Evolutionary conservation across 2,888 invertebrate genomes (phyloP).

Genomic region (Xestia c-nigrum): DNA sequence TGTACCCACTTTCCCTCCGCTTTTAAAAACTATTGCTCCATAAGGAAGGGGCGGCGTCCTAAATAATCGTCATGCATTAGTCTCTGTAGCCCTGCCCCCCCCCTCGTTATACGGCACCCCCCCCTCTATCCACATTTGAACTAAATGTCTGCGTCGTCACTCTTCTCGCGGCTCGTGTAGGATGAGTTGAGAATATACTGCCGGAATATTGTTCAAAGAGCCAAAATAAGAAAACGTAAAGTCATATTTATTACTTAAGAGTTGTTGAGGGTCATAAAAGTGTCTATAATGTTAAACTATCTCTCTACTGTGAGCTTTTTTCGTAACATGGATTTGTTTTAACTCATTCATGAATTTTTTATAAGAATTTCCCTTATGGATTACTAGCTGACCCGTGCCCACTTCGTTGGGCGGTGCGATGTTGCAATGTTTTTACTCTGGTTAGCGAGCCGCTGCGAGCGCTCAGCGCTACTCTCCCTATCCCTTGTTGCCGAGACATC

Average conservation of each 20-base stretch:
- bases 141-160: constrained; percentile 54
- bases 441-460: too few species aligned
- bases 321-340: neutral
- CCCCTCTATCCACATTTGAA: constrained; percentile 52
- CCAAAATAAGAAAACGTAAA: neutral
- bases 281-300: neutral
- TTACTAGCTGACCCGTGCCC: neutral
- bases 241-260: constrained; percentile 9
- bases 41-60: constrained; percentile 55
- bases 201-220: constrained; percentile 17
- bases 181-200: constrained; percentile 42
- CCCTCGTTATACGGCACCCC: neutral
- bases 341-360: too few species aligned
- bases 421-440: too few species aligned
- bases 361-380: neutral
- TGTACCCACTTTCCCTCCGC: constrained; percentile 35
- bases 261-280: neutral
- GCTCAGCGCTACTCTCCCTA: too few species aligned
- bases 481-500: too few species aligned
- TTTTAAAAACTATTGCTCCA: constrained; percentile 61
- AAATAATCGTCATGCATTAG: constrained; percentile 65
- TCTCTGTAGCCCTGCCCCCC: constrained; percentile 39
- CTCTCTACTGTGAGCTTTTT: neutral
- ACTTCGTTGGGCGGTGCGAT: too few species aligned
- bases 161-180: constrained; percentile 34